Conservation (phyloP, 2,113 vertebrate species). For the Albula goreensis region DNA sequence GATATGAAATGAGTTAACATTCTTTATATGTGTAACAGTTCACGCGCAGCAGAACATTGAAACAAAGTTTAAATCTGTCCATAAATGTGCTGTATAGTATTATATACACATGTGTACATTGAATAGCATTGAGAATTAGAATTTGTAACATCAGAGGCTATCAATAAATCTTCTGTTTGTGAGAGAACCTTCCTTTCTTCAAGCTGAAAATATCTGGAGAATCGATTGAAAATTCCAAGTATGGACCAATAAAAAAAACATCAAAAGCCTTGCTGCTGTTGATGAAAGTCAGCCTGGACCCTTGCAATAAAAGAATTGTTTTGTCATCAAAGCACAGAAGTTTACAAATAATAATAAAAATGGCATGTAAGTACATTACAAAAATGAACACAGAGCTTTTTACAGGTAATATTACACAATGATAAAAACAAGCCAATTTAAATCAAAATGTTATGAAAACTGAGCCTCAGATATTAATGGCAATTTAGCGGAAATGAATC, state of each 20-base stretch:
- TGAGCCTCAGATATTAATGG: not conserved
- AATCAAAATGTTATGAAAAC: conserved; percentile 2
- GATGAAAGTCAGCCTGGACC: not conserved
- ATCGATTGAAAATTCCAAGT: not conserved
- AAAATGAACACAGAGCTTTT: not conserved
- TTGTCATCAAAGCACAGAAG: not conserved
- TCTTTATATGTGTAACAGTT: not conserved
- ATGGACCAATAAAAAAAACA: not conserved
- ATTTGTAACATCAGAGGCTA: not conserved
- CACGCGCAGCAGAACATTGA: not conserved
- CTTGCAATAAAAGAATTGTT: not conserved
- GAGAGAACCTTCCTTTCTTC: not conserved
- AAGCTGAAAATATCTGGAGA: not conserved
- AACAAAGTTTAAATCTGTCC: not conserved
- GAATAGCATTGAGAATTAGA: not conserved
- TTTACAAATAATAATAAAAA: conserved; percentile 7
- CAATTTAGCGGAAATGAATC: not conserved
- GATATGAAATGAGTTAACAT: not conserved
- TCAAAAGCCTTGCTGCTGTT: not conserved
- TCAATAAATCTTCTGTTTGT: not conserved
- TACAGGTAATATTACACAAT: not conserved
- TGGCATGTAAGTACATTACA: not conserved
- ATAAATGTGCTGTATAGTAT: conserved; percentile 1
- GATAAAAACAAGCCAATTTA: not conserved
- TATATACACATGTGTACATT: not conserved